Percentiles rank a stretch among this genome's conserved stretches.
Conservation (phyloP, 1,140 invertebrate genomes). For the Elysia chlorotica region DNA sequence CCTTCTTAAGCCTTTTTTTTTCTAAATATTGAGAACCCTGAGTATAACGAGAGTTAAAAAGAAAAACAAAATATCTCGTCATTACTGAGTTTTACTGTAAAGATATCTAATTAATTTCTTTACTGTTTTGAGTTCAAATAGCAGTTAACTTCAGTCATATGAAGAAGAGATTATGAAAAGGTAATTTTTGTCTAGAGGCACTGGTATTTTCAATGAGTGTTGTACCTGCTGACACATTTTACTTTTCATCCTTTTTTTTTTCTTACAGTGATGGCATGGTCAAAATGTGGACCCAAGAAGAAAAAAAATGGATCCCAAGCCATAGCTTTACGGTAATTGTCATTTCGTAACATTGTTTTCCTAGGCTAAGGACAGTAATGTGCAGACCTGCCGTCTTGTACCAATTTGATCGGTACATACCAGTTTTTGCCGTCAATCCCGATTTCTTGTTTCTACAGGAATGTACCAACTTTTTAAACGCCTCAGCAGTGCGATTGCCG, state of each 20-base stretch:
- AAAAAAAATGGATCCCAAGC: not conserved
- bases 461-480: too few relatives aligned
- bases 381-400: not conserved
- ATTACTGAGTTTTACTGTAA: too few relatives aligned
- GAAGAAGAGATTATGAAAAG: not conserved
- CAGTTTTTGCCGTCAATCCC: not conserved
- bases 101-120: too few relatives aligned
- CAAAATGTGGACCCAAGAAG: conserved; percentile 35
- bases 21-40: too few relatives aligned
- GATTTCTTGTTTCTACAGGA: not conserved
- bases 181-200: not conserved
- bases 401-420: not conserved
- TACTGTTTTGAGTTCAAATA: too few relatives aligned
- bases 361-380: not conserved
- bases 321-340: conserved; percentile 23
- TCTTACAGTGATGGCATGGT: conserved; percentile 41
- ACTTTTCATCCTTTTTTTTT: not conserved
- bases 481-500: too few relatives aligned
- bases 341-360: not conserved
- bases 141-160: not conserved
- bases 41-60: too few relatives aligned
- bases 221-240: not conserved
- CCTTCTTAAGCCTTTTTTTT: too few relatives aligned
- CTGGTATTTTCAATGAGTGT: too few relatives aligned
- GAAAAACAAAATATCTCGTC: too few relatives aligned